Conservation (phyloP, 2,888 invertebrate species). For the Melanotus villosus region DNA sequence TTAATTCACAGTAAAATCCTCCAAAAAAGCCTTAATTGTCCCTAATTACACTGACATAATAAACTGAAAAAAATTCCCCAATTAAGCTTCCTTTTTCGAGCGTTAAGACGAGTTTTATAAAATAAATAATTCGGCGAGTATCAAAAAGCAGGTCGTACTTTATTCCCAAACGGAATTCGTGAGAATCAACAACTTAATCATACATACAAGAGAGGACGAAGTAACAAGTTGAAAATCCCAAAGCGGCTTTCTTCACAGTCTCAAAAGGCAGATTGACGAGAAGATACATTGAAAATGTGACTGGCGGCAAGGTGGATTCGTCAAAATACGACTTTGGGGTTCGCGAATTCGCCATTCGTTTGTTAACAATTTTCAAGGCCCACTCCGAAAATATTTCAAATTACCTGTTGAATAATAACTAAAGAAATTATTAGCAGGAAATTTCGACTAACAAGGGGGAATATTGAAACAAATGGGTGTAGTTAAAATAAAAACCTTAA, state of each 20-base stretch:
- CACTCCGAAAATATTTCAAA: no score
- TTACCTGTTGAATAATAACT: no score
- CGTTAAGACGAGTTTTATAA: no score
- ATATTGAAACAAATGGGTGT: neutral
- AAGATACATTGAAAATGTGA: constrained; percentile 62
- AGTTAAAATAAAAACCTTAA: neutral
- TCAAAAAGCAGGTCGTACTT: neutral
- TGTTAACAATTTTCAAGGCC: neutral
- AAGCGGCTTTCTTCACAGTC: constrained; percentile 57
- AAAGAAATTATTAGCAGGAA: neutral
- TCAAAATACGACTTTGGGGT: constrained; percentile 5
- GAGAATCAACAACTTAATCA: constrained; percentile 40
- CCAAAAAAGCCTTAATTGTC: no score
- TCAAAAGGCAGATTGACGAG: constrained; percentile 58
- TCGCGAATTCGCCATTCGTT: neutral
- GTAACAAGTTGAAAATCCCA: constrained; percentile 38
- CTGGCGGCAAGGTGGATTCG: constrained; percentile 37
- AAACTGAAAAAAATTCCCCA: no score
- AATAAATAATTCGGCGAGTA: constrained; percentile 1
- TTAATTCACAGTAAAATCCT: no score
- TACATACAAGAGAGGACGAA: constrained; percentile 34
- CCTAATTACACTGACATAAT: no score
- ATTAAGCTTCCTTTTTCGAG: no score
- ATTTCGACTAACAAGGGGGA: constrained; percentile 6
- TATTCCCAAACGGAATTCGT: constrained; percentile 15